Base-by-base conservation (phyloP, 2,888 invertebrate genomes). In the Spilarctia lutea region DNA sequence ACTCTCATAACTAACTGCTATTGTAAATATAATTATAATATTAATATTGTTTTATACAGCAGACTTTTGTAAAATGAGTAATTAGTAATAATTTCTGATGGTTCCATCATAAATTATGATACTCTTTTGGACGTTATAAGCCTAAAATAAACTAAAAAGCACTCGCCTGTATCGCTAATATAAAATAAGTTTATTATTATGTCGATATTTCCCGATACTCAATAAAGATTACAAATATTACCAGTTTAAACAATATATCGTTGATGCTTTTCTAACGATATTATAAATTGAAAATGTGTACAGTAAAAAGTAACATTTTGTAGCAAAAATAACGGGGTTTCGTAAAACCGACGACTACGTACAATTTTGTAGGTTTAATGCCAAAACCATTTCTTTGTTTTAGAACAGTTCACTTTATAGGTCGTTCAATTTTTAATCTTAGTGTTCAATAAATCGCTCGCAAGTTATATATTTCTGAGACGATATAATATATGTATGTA, bases 351-450 rank as follows among this genome's bases (percentile, higher is more conserved):
- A 45, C 16, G 45, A 16, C 16, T 13, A 74, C 77, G 71, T 81
- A 83, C 74, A 75, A 81, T 79, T 82, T 82, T 82, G 81, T 81
- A 30, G 73, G 73, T 71, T 39, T 68, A 66, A n/a, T 42, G 70
- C 45, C 33, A 68, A 65, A 45, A 56, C 71, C 71, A 72, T 81
- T 77, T 65, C 82, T 77, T 79, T 79, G 79, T 68, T 68, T 68
- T 68, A 68, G 68, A 52, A 68, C 52, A 68, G 45, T 33, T 48
- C 68, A 13, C 33, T 68, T 45, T 68, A 68, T 68, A 48, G 48
- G 48, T 33, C 68, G 33, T 68, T 68, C 33, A 68, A 27, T 45
- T 67, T 67, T 27, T 67, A 45, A 45, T 10, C 67, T 45, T 16
- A 42, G 30, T 67, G 27, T 67, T 30, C 67, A 10, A 67, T 67